Evolutionary conservation across 2,888 invertebrate species (phyloP), one percentile per base, ranked within the genome.

Genomic region (Palloptera scutellata): DNA sequence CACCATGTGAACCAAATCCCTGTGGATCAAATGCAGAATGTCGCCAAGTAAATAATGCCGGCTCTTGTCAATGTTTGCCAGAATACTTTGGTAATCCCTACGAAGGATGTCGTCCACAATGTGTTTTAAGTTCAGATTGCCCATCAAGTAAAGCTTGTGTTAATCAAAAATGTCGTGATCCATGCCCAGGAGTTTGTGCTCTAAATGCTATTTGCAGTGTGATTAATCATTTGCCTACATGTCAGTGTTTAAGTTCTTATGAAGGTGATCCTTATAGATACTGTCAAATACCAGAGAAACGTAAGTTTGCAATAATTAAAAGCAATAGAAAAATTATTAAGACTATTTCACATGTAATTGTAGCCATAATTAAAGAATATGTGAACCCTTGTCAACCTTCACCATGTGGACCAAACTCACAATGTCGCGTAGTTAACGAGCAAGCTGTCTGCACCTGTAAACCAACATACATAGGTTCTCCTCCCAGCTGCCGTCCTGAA

Each of bases 151-250:
- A 88, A 81, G 91, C 91, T 72, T 93, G 93, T 78, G 86, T 90
- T 4, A 88, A 89, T 73, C 90, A 91, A 72, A 92, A 92, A 84
- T 94, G 94, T 81, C 86, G 87, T 78, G 91, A 94, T 85, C 93
- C 93, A 17, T 94, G 93, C 76, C 91, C 91, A 8, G 92, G 92
- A 71, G 89, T 90, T 15, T 94, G 94, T 79, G 92, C 91, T 2
- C 86, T 89, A 67, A 91, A 92, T 76, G 91, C 93, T 5, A 81
- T 88, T 60, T 93, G 93, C 80, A 89, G 89, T 82, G 91, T 91
- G 9, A 86, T 91, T 5, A 91, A 91, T 77, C 91, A 92, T 84
- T 79, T 92, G 74, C 90, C 91, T 67, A 86, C 88, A 48, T 90
- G 93, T 77, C 89, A 87, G 67, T 94, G 94, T 79, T 84, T 88